phyloP scores from a whole-genome alignment of 2,113 vertebrate genomes.

The Micronycteris hirsuta region DNA sequence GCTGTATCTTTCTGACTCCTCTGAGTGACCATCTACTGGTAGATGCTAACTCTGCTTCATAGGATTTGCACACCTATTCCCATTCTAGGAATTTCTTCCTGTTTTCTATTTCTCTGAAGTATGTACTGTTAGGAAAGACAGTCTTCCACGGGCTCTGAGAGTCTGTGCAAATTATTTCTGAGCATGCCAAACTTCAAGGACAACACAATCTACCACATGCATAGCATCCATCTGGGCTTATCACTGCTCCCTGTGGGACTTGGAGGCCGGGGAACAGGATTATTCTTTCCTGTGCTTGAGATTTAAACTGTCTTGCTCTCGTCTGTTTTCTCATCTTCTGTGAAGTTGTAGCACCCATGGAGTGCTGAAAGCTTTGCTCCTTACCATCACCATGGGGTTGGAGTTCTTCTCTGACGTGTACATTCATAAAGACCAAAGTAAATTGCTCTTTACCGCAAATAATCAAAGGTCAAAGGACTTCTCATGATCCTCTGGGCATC shows the following conservation, averaged over 20 bases:
- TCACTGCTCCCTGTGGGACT: background rate
- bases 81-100: background rate
- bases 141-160: background rate
- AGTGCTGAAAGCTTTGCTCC: background rate
- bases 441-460: background rate
- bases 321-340: background rate
- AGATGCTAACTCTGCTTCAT: background rate
- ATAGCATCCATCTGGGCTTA: background rate
- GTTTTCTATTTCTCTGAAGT: background rate
- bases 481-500: background rate
- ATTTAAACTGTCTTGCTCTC: background rate
- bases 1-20: background rate
- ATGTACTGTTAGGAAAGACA: background rate
- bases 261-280: background rate
- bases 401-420: background rate
- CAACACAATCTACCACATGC: background rate
- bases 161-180: background rate
- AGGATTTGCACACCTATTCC: background rate
- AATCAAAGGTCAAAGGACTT: background rate
- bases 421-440: background rate
- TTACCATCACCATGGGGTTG: background rate
- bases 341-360: background rate
- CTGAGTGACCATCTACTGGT: background rate
- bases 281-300: background rate
- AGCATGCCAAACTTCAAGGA: background rate